Conservation (phyloP, 2,797 vertebrate genomes). For the Sibirionetta formosa region DNA sequence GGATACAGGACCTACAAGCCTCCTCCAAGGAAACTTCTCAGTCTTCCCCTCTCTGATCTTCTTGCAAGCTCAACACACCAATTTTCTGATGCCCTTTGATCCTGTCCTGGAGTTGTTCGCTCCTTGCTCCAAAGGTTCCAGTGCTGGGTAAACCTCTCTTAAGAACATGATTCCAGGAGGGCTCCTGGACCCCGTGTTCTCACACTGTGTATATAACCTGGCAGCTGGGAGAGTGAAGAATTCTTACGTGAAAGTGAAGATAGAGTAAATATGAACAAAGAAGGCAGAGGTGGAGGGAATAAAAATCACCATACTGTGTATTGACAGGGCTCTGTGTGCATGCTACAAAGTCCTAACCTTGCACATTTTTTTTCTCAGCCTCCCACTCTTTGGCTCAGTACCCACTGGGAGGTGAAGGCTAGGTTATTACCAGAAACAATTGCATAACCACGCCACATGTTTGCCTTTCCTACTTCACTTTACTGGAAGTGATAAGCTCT, state of each 20-base stretch:
- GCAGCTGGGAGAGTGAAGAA: background rate
- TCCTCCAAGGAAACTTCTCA: background rate
- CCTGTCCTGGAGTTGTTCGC: background rate
- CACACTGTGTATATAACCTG: background rate
- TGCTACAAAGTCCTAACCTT: background rate
- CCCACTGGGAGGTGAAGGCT: background rate
- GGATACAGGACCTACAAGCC: background rate
- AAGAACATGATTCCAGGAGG: background rate
- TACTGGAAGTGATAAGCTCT: background rate
- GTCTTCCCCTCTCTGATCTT: background rate
- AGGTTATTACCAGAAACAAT: background rate
- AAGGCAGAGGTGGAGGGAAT: background rate
- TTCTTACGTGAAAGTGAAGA: background rate
- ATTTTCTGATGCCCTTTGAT: background rate
- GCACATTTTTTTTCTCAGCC: conserved; percentile 39
- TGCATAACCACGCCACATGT: conserved; percentile 8
- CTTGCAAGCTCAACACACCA: background rate
- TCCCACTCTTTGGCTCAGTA: conserved; percentile 22
- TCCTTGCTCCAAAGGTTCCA: background rate
- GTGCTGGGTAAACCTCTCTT: background rate
- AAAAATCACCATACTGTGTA: background rate
- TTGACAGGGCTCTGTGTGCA: background rate
- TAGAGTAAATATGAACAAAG: accelerated
- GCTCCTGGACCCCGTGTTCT: background rate
- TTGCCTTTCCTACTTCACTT: background rate